Base-by-base conservation (phyloP, 2,888 invertebrate genomes). In the Villa cingulata region DNA sequence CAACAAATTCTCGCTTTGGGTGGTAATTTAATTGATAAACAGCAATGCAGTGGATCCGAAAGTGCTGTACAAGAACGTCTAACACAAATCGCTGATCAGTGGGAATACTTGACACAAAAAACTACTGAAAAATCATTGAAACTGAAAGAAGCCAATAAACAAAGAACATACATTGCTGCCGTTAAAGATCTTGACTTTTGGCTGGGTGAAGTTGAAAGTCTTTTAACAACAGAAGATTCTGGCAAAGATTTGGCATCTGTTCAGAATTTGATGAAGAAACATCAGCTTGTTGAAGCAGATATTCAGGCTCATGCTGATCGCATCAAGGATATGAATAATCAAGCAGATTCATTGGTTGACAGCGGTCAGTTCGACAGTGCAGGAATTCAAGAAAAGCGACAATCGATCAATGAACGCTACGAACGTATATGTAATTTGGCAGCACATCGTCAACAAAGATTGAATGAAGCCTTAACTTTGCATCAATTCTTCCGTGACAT, bases 141-240 rank as follows among this genome's bases (percentile, higher is more conserved):
- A 67, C 74, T 98, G 60, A 97, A 98, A 71, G 98, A 99, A 70
- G 98, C 98, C 45, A 98, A 97, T 72, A 92, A 96, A 65, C 98
- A 98, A 68, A 82, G 97, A 55, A 95, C 95, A 0, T 99, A 97
- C 75, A 97, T 98, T 71, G 98, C 98, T 50, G 97, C 94, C 36
- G 96, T 98, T 53, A 98, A 99, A 72, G 98, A 98, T 72, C 80
- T 98, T 56, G 98, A 99, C 73, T 98, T 99, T 74, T 98, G 98
- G 98, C 81, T 99, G 48, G 97, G 97, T 58, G 97, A 98, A 78
- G 95, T 96, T 52, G 96, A 96, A 65, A 91, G 91, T 66, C 73
- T 97, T 53, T 70, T 97, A 58, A 91, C 91, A 3, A 91, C 90
- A 29, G 96, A 97, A 66, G 97, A 97, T 72, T 87, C 92, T 41